phyloP scores from a whole-genome alignment of 2,113 vertebrate genomes.

The Poecilia latipinna region DNA sequence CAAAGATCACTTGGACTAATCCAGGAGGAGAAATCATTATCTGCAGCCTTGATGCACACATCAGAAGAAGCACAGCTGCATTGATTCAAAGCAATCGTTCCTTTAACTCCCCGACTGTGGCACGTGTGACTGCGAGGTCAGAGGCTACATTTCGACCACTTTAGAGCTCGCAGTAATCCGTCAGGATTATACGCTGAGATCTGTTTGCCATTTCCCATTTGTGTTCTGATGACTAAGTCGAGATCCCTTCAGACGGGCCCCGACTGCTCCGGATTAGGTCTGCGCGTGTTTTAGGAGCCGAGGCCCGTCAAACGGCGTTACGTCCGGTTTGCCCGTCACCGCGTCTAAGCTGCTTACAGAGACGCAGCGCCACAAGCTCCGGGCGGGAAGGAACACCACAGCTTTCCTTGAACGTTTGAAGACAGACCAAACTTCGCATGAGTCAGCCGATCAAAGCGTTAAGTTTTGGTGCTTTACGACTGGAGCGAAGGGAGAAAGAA shows the following conservation, averaged over 20 bases:
- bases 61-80: slow-evolving; percentile 3
- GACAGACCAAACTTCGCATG: neutral
- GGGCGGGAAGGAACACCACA: neutral
- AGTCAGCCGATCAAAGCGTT: slow-evolving; percentile 20
- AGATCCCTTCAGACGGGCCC: slow-evolving; percentile 36
- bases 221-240: slow-evolving; percentile 35
- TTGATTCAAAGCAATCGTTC: slow-evolving; percentile 6
- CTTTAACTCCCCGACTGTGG: slow-evolving; percentile 1
- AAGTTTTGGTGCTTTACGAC: slow-evolving; percentile 1
- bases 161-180: slow-evolving; percentile 14
- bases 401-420: slow-evolving; percentile 10
- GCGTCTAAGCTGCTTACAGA: slow-evolving; percentile 56
- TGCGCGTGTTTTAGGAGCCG: slow-evolving; percentile 43
- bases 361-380: slow-evolving; percentile 18
- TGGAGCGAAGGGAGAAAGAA: neutral
- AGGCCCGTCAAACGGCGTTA: slow-evolving; percentile 53
- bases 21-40: neutral
- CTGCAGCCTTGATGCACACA: neutral
- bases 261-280: slow-evolving; percentile 46
- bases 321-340: slow-evolving; percentile 41
- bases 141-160: slow-evolving; percentile 20
- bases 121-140: neutral
- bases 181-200: neutral
- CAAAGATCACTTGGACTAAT: neutral
- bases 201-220: slow-evolving; percentile 10